Conservation (phyloP, 2,797 vertebrate species). For the Chelonia mydas region DNA sequence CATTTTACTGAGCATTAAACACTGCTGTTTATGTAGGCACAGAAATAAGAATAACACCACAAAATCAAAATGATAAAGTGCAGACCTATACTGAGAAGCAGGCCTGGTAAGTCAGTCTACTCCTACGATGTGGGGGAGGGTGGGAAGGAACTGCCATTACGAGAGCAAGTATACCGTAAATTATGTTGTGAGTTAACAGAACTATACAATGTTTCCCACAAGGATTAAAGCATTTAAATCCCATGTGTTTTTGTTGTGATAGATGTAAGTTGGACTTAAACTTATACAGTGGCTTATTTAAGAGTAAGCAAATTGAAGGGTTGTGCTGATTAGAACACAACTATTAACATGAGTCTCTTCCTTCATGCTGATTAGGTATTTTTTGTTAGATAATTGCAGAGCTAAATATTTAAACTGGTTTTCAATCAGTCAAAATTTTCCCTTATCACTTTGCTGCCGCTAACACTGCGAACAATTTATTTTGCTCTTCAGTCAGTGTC, state of each 20-base stretch:
- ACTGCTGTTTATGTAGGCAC: conserved; percentile 55
- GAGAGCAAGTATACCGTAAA: conserved; percentile 40
- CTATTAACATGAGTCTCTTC: conserved; percentile 21
- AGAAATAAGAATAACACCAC: conserved; percentile 58
- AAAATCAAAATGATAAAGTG: conserved; percentile 65
- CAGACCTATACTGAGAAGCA: conserved; percentile 48
- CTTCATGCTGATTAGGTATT: conserved; percentile 6
- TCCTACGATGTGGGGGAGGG: conserved; percentile 18
- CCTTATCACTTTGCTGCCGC: not conserved
- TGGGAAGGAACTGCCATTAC: conserved; percentile 15
- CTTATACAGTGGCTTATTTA: conserved; percentile 60
- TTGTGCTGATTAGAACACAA: conserved; percentile 31
- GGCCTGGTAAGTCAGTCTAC: conserved; percentile 48
- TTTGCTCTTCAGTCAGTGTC: conserved; percentile 1
- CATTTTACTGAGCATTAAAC: conserved; percentile 61
- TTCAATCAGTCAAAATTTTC: conserved; percentile 9
- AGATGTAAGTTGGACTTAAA: conserved; percentile 41
- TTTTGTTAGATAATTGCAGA: not conserved
- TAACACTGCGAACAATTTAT: conserved; percentile 47
- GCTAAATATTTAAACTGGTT: conserved; percentile 25
- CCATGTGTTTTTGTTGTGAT: conserved; percentile 4
- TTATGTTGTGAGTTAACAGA: conserved; percentile 4
- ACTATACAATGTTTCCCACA: not conserved
- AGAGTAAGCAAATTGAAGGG: conserved; percentile 53
- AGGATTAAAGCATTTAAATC: conserved; percentile 26